Base-by-base conservation (phyloP, 2,797 vertebrate genomes). In the Borostomias antarcticus region DNA sequence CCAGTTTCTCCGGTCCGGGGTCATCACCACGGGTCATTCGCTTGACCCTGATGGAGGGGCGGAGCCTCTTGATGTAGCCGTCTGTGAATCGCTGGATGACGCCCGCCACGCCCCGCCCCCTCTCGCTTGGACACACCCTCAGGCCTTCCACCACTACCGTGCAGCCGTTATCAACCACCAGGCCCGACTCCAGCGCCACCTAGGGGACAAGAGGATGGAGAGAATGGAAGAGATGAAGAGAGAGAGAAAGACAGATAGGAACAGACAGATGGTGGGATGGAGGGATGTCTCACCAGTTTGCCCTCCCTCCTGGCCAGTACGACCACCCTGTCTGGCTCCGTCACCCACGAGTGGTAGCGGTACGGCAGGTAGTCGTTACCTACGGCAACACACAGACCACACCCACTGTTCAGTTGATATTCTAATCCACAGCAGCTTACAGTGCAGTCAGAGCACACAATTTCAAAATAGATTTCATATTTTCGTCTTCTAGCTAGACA, bases 361-460 rank as follows among this genome's bases (percentile, higher is more conserved):
- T 82, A 77, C 8, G 82, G 86, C 48, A 91, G 83, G 59, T 88
- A 88, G 65, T 87, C 76, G 5, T 84, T 78, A 28, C 37, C 37
- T 43, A 17, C n/a, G n/a, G n/a, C n/a, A n/a, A n/a, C n/a, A n/a
- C n/a, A n/a, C 37, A 43, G 37, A 17, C 17, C 13, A 43, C 37
- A 43, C 37, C 13, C 37, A 43, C 37, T 3, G 37, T 43, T 43
- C 37, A 43, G 37, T 2, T 43, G 1, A 17, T 17, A 17, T 17
- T 13, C 37, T 17, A 17, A 13, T 17, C 13, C 37, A 43, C 37
- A 43, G 37, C 37, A 43, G 37, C 11, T 43, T 3, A 17, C 37
- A 43, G n/a, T n/a, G n/a, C n/a, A n/a, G n/a, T n/a, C n/a, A n/a
- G n/a, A n/a, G n/a, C n/a, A n/a, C n/a, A n/a, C n/a, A n/a, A n/a